Conservation (phyloP, 37 sponge, comb jelly and placozoan species). For the Mnemiopsis leidyi region DNA sequence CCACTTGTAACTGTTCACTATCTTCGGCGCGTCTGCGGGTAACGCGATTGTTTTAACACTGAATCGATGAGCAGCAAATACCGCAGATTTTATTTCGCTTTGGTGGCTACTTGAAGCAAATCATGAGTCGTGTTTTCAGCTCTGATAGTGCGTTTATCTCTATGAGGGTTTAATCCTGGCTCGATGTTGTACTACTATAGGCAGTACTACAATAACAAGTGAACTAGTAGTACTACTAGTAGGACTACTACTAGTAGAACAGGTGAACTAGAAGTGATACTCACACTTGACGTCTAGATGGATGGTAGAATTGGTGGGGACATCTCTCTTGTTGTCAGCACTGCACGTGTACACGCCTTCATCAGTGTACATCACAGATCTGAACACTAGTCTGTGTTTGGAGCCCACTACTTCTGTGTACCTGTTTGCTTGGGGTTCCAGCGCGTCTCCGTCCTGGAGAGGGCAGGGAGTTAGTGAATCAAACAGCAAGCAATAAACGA, state of each 20-base stretch:
- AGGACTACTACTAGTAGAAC: too few species aligned
- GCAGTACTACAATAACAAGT: too few species aligned
- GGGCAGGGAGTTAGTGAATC: background rate
- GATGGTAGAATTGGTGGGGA: conserved; percentile 5
- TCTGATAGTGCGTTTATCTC: too few species aligned
- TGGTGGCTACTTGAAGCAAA: too few species aligned
- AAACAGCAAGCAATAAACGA: background rate
- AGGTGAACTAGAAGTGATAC: background rate
- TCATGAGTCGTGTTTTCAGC: too few species aligned
- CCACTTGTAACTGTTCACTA: conserved; percentile 63
- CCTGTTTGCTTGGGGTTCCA: conserved; percentile 23
- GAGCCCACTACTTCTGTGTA: background rate
- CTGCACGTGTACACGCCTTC: background rate
- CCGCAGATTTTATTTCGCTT: too few species aligned
- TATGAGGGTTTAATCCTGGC: too few species aligned
- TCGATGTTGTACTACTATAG: too few species aligned
- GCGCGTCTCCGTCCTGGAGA: conserved; percentile 13
- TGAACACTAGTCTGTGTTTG: background rate
- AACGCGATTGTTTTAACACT: too few species aligned
- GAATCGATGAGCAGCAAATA: too few species aligned
- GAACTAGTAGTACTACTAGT: too few species aligned
- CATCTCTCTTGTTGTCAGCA: background rate
- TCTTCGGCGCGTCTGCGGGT: background rate
- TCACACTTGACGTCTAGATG: background rate
- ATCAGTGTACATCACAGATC: background rate